Percentiles rank a stretch among this genome's conserved stretches.
Conservation (phyloP, 1,140 invertebrate species). For the Bombus huntii region DNA sequence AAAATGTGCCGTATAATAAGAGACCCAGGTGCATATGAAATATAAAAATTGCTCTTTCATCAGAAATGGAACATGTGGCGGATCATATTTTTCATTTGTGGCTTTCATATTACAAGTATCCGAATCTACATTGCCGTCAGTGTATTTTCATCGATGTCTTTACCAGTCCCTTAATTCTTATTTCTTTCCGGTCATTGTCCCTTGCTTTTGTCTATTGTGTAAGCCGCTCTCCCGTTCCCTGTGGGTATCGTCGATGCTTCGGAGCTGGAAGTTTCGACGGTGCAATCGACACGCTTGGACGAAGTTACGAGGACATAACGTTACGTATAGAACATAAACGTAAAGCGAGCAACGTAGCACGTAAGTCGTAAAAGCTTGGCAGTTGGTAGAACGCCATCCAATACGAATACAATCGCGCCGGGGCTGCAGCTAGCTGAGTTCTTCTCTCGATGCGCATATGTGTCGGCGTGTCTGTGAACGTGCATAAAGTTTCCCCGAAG, state of each 20-base stretch:
- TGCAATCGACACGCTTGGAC: slow-evolving; percentile 63
- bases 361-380: slow-evolving; percentile 76
- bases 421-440: background rate
- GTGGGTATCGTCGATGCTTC: slow-evolving; percentile 19
- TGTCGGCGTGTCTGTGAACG: background rate
- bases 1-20: background rate
- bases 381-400: slow-evolving; percentile 50
- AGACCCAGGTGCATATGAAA: background rate
- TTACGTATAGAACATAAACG: slow-evolving; percentile 71
- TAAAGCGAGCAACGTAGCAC: slow-evolving; percentile 68
- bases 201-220: background rate
- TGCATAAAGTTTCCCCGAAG: slow-evolving; percentile 12
- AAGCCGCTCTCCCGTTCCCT: no score
- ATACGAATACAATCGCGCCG: slow-evolving; percentile 34
- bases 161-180: background rate
- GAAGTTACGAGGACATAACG: slow-evolving; percentile 73
- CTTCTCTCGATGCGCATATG: background rate
- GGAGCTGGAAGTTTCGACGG: slow-evolving; percentile 61
- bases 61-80: no score
- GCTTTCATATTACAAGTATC: no score
- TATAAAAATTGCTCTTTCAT: no score
- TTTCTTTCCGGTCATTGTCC: no score
- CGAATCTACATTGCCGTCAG: no score
- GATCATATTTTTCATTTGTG: no score
- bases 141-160: background rate